These are phyloP conservation scores for Drosophila punjabiensis DNA, from an alignment of 1,140 invertebrate species.

Conservation along the genomic window DNA sequence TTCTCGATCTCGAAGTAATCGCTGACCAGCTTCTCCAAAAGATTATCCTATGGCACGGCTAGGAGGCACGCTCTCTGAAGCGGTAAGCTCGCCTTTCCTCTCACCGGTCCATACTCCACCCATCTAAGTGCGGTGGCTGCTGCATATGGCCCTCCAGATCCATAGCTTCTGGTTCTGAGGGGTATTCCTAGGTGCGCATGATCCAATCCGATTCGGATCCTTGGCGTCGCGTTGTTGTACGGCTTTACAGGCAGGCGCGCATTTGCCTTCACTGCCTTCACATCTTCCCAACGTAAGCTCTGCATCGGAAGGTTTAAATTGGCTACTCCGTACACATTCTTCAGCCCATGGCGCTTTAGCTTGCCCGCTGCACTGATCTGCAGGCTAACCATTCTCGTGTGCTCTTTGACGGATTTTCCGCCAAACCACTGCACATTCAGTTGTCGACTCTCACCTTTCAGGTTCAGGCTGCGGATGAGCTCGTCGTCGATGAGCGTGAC, in stretches of 20 bases:
- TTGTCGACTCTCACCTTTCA: not conserved
- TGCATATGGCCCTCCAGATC: not conserved
- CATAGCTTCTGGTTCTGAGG: not conserved
- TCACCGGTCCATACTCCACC: too few relatives aligned
- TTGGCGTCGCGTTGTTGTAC: not conserved
- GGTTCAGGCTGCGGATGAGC: not conserved
- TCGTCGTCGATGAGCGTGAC: not conserved
- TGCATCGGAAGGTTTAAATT: too few relatives aligned
- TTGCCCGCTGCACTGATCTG: too few relatives aligned
- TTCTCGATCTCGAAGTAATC: too few relatives aligned
- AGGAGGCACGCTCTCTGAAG: too few relatives aligned
- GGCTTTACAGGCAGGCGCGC: not conserved
- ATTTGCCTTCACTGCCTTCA: not conserved
- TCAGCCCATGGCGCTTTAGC: too few relatives aligned
- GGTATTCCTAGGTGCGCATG: not conserved
- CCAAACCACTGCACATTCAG: constrained; percentile 11
- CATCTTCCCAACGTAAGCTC: too few relatives aligned
- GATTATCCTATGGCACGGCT: too few relatives aligned
- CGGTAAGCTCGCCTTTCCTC: not conserved
- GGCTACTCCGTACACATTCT: too few relatives aligned
- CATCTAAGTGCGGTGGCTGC: not conserved
- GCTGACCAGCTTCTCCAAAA: too few relatives aligned
- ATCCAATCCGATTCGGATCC: not conserved
- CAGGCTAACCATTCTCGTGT: too few relatives aligned
- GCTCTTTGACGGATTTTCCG: not conserved